phyloP scores from a whole-genome alignment of 2,113 vertebrate genomes.

The Dipodomys merriami region DNA sequence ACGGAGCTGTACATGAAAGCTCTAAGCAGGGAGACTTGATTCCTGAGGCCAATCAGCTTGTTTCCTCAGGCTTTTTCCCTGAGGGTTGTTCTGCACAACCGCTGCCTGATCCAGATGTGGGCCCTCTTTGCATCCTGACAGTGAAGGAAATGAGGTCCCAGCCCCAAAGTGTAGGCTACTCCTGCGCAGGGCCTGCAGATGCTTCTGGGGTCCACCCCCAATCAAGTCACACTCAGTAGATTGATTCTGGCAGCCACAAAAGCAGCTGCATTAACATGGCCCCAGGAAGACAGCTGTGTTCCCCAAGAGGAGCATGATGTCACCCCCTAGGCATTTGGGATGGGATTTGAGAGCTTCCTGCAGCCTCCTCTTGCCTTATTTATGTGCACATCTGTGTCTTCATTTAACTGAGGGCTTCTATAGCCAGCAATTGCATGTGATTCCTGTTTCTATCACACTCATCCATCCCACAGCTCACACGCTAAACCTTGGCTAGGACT shows the following conservation, averaged over 20 bases:
- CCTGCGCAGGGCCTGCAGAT: not conserved
- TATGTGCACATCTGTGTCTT: constrained; percentile 52
- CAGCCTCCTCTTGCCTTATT: constrained; percentile 29
- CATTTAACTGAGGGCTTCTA: not conserved
- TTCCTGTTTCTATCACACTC: constrained; percentile 28
- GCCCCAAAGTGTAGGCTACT: not conserved
- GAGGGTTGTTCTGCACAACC: not conserved
- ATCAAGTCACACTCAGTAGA: not conserved
- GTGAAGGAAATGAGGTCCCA: not conserved
- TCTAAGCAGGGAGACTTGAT: not conserved
- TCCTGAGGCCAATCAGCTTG: not conserved
- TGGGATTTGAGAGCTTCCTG: not conserved
- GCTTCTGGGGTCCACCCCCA: not conserved
- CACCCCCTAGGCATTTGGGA: constrained; percentile 30
- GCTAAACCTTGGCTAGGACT: not conserved
- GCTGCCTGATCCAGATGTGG: not conserved
- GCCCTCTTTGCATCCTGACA: not conserved
- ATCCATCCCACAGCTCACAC: not conserved
- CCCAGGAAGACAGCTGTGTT: constrained; percentile 40
- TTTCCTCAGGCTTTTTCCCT: not conserved
- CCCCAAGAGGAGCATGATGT: constrained; percentile 2
- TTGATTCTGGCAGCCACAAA: not conserved
- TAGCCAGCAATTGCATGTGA: not conserved
- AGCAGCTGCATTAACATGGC: not conserved
- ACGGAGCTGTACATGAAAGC: rapidly evolving